Percentiles rank a stretch among this genome's conserved stretches.
phyloP scores from a whole-genome alignment of 2,113 vertebrate genomes.

The Emydocephalus ijimae region DNA sequence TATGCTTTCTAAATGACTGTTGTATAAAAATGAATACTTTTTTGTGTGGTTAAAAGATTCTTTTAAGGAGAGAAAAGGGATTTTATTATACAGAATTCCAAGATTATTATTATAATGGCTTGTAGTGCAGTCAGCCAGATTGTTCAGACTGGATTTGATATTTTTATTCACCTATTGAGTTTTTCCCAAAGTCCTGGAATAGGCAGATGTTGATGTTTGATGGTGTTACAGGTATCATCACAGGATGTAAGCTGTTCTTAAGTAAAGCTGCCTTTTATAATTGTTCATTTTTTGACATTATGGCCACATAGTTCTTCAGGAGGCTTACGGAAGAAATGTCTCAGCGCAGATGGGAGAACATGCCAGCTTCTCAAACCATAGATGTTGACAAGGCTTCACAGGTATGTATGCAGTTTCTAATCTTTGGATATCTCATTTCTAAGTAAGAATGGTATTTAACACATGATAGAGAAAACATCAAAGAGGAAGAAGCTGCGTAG shows the following conservation, averaged over 20 bases:
- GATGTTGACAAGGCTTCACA: conserved; percentile 71
- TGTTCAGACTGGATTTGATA: background rate
- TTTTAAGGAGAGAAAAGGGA: conserved; percentile 3
- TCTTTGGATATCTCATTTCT: background rate
- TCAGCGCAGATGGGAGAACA: conserved; percentile 88
- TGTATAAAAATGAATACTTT: background rate
- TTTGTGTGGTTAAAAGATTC: background rate
- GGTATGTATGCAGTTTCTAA: conserved; percentile 64
- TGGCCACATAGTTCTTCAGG: conserved; percentile 81
- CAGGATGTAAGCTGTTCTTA: background rate
- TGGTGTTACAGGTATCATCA: background rate
- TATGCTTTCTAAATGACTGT: background rate
- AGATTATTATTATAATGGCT: background rate
- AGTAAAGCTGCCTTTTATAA: background rate
- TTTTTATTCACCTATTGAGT: background rate
- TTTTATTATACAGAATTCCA: background rate
- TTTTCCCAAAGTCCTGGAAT: background rate
- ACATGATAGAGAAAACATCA: background rate
- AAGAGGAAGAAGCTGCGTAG: background rate
- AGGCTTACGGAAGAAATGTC: conserved; percentile 92
- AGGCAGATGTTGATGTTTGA: background rate
- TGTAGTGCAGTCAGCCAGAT: background rate
- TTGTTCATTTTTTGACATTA: background rate
- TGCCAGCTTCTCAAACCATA: conserved; percentile 79
- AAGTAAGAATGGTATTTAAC: background rate